These are phyloP conservation scores for Galeopsomyia nigrocyanea DNA, from an alignment of 2,888 invertebrate species.

Conservation along the genomic window DNA sequence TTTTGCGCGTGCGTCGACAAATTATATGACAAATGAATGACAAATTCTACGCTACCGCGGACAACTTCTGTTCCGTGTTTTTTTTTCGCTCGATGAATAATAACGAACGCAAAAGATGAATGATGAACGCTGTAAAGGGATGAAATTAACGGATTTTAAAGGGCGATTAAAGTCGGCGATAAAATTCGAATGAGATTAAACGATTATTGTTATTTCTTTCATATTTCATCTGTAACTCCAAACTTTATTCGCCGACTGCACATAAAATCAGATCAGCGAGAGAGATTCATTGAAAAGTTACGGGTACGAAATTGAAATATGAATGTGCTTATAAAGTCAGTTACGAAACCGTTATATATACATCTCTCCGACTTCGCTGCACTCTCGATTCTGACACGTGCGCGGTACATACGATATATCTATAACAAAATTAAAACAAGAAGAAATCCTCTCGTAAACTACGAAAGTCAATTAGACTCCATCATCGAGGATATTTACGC, in stretches of 20 bases:
- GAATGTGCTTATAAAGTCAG: slow-evolving; percentile 11
- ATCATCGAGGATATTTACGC: background rate
- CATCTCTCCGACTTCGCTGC: background rate
- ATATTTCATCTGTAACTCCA: too few species aligned
- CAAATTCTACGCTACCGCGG: background rate
- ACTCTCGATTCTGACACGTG: slow-evolving; percentile 4
- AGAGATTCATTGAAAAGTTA: slow-evolving; percentile 35
- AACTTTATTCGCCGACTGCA: background rate
- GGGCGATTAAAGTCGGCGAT: background rate
- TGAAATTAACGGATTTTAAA: background rate
- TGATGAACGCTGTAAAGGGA: slow-evolving; percentile 5
- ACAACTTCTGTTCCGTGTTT: background rate
- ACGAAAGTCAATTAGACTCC: background rate
- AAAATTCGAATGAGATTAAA: too few species aligned
- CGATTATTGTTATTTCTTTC: too few species aligned
- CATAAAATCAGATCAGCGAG: slow-evolving; percentile 36
- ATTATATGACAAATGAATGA: too few species aligned
- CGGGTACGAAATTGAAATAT: slow-evolving; percentile 32
- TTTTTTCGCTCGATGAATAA: too few species aligned
- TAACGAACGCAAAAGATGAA: too few species aligned
- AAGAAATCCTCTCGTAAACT: background rate
- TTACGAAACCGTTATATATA: background rate
- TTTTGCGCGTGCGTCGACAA: too few species aligned
- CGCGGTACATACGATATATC: background rate
- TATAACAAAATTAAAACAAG: slow-evolving; percentile 3